Evolutionary conservation across 2,888 invertebrate genomes (phyloP).

Genomic region (Tachina lurida): DNA sequence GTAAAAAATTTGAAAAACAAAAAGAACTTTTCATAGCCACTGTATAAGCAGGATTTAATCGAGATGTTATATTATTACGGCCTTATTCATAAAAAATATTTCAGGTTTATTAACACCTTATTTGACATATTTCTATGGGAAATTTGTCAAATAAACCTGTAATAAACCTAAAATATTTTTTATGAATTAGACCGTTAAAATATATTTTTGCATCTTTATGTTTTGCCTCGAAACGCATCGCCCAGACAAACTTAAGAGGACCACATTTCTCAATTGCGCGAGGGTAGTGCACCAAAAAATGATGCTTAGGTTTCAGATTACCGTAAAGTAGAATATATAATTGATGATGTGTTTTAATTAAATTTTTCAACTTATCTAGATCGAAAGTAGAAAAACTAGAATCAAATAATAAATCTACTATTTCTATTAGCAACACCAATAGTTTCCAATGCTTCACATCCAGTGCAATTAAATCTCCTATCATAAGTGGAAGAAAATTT

Average conservation of each 20-base stretch:
- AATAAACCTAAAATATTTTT: too few species aligned
- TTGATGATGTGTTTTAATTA: slow-evolving; percentile 60
- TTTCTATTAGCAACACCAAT: slow-evolving; percentile 54
- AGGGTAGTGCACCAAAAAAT: slow-evolving; percentile 67
- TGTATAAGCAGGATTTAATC: too few species aligned
- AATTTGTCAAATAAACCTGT: too few species aligned
- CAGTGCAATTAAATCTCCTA: slow-evolving; percentile 70
- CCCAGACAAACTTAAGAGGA: slow-evolving; percentile 65
- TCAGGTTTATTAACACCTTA: too few species aligned
- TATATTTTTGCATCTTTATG: slow-evolving; percentile 57
- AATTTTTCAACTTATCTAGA: slow-evolving; percentile 49
- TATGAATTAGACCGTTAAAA: slow-evolving; percentile 60
- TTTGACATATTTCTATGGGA: too few species aligned
- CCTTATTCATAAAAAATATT: too few species aligned
- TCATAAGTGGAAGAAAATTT: slow-evolving; percentile 61
- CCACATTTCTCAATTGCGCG: slow-evolving; percentile 64
- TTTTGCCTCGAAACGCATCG: slow-evolving; percentile 61
- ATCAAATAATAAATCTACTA: slow-evolving; percentile 60
- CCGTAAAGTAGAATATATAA: slow-evolving; percentile 58
- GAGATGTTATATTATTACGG: too few species aligned
- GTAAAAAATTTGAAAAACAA: too few species aligned
- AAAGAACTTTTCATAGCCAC: too few species aligned
- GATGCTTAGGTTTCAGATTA: slow-evolving; percentile 63
- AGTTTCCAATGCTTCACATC: slow-evolving; percentile 65
- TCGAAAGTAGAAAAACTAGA: slow-evolving; percentile 56